Evolutionary conservation across 53 echinoderm and acorn worm species (phyloP), one percentile per base, ranked within the genome.

Genomic region (Holothuria scabra): DNA sequence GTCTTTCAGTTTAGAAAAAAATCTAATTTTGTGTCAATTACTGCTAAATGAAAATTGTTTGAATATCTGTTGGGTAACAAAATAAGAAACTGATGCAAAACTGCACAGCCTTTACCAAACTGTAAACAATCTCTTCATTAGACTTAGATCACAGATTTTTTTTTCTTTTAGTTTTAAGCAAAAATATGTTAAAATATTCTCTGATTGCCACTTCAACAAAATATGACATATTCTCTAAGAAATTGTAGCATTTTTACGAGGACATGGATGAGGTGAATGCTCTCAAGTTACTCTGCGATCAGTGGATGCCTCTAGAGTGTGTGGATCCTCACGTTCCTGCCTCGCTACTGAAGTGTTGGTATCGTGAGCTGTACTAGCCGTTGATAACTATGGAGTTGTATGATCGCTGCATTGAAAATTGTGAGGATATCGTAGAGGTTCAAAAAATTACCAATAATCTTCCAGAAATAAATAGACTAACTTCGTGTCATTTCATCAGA

Each of bases 361-460:
- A 94, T 61, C 94, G 99, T 2, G 99, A 99, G 48, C 92, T 99
- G 72, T 99, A 94, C 85, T 86, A 87, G 58, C 99, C 99, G 0
- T 89, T 99, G 64, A 99, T 99, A 24, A 94, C 99, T 8, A 93
- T 90, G 90, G 87, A 99, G 38, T 94, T 99, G 84, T 99, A 99
- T 56, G 94, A 99, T 10, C 86, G 92, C 48, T 99, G 99, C 69
- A 89, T 99, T 25, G 48, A 63, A 24, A 23, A 82, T 33, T 94
- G 94, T 74, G 90, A 94, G 65, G 88, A 90, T 70, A 64, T 72
- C 20, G 65, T 76, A 6, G 84, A 88, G 28, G 99, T 94, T 3
- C 80, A 92, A 10, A 35, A 75, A 23, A 87, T 99, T 7, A 92
- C 94, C 16, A 68, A 88, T 0, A 81, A 87, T 28, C 78, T 99